These are phyloP conservation scores for Charanyca ferruginea DNA, from an alignment of 2,888 invertebrate genomes.

Conservation along the genomic window DNA sequence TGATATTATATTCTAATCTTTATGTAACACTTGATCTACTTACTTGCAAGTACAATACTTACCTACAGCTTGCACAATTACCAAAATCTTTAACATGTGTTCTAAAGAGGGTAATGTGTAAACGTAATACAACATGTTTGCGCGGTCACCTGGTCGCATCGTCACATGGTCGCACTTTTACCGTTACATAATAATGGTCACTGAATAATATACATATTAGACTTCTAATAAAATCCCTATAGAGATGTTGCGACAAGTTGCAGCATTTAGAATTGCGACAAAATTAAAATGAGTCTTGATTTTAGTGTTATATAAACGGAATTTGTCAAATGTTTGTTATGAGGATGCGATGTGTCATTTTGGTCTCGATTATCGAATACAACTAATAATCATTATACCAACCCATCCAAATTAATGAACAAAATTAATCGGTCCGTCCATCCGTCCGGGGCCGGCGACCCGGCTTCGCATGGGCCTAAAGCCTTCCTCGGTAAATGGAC, in stretches of 20 bases:
- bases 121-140: constrained; percentile 16
- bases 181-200: constrained; percentile 42
- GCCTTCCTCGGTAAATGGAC: no score
- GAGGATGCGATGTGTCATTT: constrained; percentile 8
- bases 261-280: constrained; percentile 10
- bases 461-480: no score
- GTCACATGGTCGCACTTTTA: constrained; percentile 35
- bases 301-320: constrained; percentile 21
- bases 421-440: no score
- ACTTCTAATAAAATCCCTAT: constrained; percentile 30
- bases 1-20: constrained; percentile 64
- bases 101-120: constrained; percentile 20
- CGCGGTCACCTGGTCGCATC: constrained; percentile 22
- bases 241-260: constrained; percentile 24
- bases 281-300: constrained; percentile 18
- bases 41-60: constrained; percentile 62
- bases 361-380: neutral
- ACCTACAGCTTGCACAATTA: constrained; percentile 44
- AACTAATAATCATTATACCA: neutral
- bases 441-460: no score
- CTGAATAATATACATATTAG: constrained; percentile 32
- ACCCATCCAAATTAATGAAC: no score
- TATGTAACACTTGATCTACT: constrained; percentile 70
- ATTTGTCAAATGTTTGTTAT: neutral
- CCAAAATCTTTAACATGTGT: constrained; percentile 42